Base-by-base conservation (phyloP, 2,113 vertebrate genomes). In the Narcine bancroftii region DNA sequence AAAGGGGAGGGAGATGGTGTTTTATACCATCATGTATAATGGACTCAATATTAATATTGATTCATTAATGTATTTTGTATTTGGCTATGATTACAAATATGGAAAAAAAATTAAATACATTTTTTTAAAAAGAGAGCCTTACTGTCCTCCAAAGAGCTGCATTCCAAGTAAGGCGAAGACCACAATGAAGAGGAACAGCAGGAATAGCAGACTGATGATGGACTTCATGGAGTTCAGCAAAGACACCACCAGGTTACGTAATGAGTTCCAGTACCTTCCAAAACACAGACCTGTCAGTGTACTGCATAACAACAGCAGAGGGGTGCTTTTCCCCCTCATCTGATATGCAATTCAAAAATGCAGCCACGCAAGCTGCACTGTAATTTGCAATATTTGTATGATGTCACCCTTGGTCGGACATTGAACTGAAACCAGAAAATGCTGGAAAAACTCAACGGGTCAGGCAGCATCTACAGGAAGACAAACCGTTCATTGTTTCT, bases 221-320 rank as follows among this genome's bases (percentile, higher is more conserved):
- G 98, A 99, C 93, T 99, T 99, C 98, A 99, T 99, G 92, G 98
- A 99, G 95, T 98, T 99, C 56, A 99, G 96, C 94, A 99, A 94
- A 47, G 98, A 99, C 0, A 99, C 98, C 92, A 99, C 98, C 93
- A 99, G 94, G 92, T 99, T 99, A 93, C 98, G 95, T 93, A 99
- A 92, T 92, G 98, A 99, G 94, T 97, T 99, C 98, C 98, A 99
- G 94, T 99, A 99, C 95, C 98, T 99, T 94, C 0, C 72, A 0
- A 0, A 53, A 92, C 63, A 65, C 29, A 79, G 53, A 45, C 9
- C 29, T 29, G 45, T 24, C 42, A 29, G 17, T 47, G 72, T 39
- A 92, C 5, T 2, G 45, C 33, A 73, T 19, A 73, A 6, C 29
- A 15, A 92, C 17, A 45, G 24, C 63, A 91, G 11, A 1, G 19